Base-by-base conservation (phyloP, 2,797 vertebrate genomes). In the Tenualosa ilisha region DNA sequence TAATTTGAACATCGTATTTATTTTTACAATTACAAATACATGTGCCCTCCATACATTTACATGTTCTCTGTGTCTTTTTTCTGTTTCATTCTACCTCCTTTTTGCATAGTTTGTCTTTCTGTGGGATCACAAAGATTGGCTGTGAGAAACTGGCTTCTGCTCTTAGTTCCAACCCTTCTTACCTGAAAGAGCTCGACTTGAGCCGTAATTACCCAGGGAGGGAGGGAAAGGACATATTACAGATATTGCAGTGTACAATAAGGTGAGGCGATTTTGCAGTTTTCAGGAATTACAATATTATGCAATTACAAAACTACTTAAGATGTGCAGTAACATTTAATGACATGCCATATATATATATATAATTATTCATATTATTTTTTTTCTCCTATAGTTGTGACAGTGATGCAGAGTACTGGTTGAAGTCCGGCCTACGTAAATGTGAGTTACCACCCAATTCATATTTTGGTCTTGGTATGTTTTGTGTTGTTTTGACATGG, bases 391-490 rank as follows among this genome's bases (percentile, higher is more conserved):
- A 22, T 3, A 82, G 84, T 53, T n/a, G 65, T 59, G 11, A 85
- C 11, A 54, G 50, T 53, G 84, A 82, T 2, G 68, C 54, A 20
- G 56, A 85, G 22, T 86, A 50, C 82, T 72, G 63, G 49, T 81
- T 56, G 40, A 81, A 61, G 26, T 72, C 81, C 20, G 61, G 51
- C 22, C 31, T 83, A 31, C 26, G 24, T 9, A 56, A 84, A 84
- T 84, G 83, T 79, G 46, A 79, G 83, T 72, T 5, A 3, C 3
- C 15, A 2, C 11, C 6, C 8, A 2, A 63, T 63, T 24, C 59
- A 63, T 54, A 17, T 54, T 13, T 17, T 54, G 12, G 31, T 31
- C 31, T 59, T 53, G 8, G n/a, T n/a, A 54, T 17, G 13, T 15
- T 54, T 54, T 54, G 13, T 54, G 53, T 54, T 49, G 46, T 54